Evolutionary conservation across 2,888 invertebrate species (phyloP).

Genomic region (Carabus problematicus): DNA sequence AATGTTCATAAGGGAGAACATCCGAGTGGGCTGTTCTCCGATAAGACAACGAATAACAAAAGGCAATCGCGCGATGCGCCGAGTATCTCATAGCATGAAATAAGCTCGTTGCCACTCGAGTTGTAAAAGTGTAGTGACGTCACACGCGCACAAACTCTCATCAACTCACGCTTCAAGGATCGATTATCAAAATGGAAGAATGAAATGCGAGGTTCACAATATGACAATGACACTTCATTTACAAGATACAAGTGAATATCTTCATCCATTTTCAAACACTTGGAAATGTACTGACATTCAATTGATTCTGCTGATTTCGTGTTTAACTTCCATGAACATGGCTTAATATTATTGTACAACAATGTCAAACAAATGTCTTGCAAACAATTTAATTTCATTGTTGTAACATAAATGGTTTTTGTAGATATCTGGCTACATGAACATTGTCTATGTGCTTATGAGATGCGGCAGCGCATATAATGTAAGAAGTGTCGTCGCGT

Average conservation of each 20-base stretch:
- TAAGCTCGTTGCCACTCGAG: slow-evolving; percentile 25
- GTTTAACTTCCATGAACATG: too few relatives aligned
- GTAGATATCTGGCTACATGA: too few relatives aligned
- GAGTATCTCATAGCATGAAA: slow-evolving; percentile 19
- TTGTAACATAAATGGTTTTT: too few relatives aligned
- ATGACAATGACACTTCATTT: slow-evolving; percentile 9
- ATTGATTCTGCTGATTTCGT: too few relatives aligned
- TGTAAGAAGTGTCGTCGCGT: neutral
- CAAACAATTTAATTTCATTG: too few relatives aligned
- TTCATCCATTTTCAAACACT: slow-evolving; percentile 1
- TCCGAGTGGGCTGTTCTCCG: too few relatives aligned
- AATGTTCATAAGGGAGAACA: too few relatives aligned
- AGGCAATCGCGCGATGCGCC: slow-evolving; percentile 4
- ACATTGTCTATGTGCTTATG: too few relatives aligned
- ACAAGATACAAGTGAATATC: slow-evolving; percentile 34
- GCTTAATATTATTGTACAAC: too few relatives aligned
- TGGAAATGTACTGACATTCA: too few relatives aligned
- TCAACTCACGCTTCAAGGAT: slow-evolving; percentile 22
- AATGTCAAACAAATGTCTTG: too few relatives aligned
- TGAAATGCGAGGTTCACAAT: slow-evolving; percentile 15
- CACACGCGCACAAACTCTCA: neutral
- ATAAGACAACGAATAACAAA: slow-evolving; percentile 9
- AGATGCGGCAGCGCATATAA: too few relatives aligned
- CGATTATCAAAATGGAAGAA: slow-evolving; percentile 38
- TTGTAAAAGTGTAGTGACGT: slow-evolving; percentile 29